These are phyloP conservation scores for Clarias macrocephalus DNA, from an alignment of 2,113 vertebrate genomes.

Conservation along the genomic window DNA sequence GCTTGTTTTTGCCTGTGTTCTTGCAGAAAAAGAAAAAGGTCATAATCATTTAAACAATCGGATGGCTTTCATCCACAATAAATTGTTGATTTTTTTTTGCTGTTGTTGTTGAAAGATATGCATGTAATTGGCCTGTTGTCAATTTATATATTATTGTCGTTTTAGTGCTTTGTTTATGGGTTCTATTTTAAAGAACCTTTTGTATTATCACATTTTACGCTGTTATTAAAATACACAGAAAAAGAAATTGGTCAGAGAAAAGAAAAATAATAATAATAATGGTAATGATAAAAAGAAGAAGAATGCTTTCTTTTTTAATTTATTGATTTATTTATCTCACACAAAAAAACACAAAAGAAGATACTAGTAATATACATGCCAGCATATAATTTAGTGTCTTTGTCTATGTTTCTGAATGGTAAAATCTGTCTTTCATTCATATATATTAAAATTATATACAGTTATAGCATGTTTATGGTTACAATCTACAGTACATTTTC, in stretches of 20 bases:
- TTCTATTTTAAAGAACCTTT: not conserved
- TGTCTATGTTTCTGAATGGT: not conserved
- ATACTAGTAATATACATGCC: not conserved
- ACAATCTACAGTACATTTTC: not conserved
- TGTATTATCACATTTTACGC: not conserved
- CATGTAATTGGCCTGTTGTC: not conserved
- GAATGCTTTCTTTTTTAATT: not conserved
- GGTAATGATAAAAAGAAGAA: too few species aligned
- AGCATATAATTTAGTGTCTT: not conserved
- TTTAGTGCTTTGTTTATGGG: not conserved
- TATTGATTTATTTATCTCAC: not conserved
- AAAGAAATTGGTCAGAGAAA: not conserved
- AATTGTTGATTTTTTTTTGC: not conserved
- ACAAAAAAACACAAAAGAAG: not conserved
- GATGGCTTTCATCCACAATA: not conserved
- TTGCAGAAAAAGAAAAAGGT: not conserved
- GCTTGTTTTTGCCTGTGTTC: not conserved
- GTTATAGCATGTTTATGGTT: not conserved
- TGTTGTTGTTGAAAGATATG: not conserved
- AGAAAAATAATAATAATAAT: too few species aligned
- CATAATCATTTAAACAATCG: not conserved
- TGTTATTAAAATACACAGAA: not conserved
- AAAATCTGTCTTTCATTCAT: not conserved
- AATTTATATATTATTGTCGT: not conserved
- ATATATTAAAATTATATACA: not conserved